phyloP scores from a whole-genome alignment of 2,888 invertebrate genomes.

The Ophion obscuratus region DNA sequence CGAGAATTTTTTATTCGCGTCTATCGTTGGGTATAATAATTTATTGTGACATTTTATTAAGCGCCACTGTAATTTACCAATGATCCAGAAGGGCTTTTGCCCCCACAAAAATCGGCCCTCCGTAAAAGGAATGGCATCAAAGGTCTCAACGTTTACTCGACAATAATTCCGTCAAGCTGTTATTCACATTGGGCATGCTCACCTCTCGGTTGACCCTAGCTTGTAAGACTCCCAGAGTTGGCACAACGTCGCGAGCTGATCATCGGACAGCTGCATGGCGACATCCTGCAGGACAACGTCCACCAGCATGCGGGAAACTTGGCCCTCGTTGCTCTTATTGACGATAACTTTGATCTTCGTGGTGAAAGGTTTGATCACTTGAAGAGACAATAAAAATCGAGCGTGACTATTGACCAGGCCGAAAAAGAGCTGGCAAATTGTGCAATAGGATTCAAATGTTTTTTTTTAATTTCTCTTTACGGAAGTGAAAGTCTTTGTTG shows the following conservation, averaged over 20 bases:
- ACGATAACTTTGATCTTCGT: slow-evolving; percentile 92
- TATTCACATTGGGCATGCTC: neutral
- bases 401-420: no score
- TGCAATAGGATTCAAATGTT: neutral
- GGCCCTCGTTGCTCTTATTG: slow-evolving; percentile 87
- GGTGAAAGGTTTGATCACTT: slow-evolving; percentile 92
- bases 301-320: slow-evolving; percentile 87
- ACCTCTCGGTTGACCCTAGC: slow-evolving; percentile 89
- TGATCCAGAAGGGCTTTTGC: no score
- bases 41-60: no score
- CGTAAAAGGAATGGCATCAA: no score
- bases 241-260: slow-evolving; percentile 89
- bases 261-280: slow-evolving; percentile 89
- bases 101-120: no score
- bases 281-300: slow-evolving; percentile 91
- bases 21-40: no score
- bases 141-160: neutral
- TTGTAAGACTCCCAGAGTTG: slow-evolving; percentile 86
- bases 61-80: no score
- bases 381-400: slow-evolving; percentile 64
- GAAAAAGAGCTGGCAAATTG: neutral
- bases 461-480: slow-evolving; percentile 85
- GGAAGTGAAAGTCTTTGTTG: slow-evolving; percentile 91
- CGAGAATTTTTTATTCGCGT: no score
- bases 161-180: neutral